Percentiles rank a stretch among this genome's conserved stretches.
These are phyloP conservation scores for Bradypodion ventrale DNA, from an alignment of 2,797 vertebrate species.

Conservation along the genomic window DNA sequence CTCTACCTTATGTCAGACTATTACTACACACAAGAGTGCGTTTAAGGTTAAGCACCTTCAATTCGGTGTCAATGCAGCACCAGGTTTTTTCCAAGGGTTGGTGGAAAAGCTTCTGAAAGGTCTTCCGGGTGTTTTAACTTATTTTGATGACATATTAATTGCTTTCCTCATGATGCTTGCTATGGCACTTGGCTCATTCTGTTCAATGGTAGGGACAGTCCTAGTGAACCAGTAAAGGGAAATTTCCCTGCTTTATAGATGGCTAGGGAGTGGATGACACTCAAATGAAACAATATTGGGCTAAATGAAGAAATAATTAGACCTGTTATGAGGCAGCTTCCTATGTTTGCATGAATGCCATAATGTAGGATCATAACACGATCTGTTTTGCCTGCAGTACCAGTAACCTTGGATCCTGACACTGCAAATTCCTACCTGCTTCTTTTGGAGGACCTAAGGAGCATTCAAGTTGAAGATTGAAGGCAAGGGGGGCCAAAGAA, in stretches of 20 bases:
- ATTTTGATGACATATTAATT: too few species aligned
- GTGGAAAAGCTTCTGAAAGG: too few species aligned
- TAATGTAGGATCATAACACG: neutral
- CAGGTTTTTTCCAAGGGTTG: too few species aligned
- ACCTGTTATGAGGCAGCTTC: neutral
- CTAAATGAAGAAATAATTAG: neutral
- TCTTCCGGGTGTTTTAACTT: too few species aligned
- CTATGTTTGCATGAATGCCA: neutral
- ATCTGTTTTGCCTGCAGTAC: slow-evolving; percentile 44
- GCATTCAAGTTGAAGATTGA: slow-evolving; percentile 51
- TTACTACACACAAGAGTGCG: too few species aligned
- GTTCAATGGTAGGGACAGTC: neutral
- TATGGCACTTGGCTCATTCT: neutral
- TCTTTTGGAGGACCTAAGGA: slow-evolving; percentile 51
- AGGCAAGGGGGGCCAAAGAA: slow-evolving; percentile 55
- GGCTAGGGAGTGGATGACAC: too few species aligned
- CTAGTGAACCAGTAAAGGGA: neutral
- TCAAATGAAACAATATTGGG: too few species aligned
- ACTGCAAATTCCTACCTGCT: slow-evolving; percentile 66
- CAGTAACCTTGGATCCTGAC: slow-evolving; percentile 60
- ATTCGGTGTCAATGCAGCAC: too few species aligned
- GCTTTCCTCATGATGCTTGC: neutral
- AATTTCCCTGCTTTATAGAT: neutral
- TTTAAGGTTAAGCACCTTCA: too few species aligned
- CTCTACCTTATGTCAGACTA: too few species aligned